A percentile compares a stretch with the other conserved stretches of the same genome.
phyloP scores from a whole-genome alignment of 53 echinoderm and acorn worm genomes.

The Temnopleurus reevesii region DNA sequence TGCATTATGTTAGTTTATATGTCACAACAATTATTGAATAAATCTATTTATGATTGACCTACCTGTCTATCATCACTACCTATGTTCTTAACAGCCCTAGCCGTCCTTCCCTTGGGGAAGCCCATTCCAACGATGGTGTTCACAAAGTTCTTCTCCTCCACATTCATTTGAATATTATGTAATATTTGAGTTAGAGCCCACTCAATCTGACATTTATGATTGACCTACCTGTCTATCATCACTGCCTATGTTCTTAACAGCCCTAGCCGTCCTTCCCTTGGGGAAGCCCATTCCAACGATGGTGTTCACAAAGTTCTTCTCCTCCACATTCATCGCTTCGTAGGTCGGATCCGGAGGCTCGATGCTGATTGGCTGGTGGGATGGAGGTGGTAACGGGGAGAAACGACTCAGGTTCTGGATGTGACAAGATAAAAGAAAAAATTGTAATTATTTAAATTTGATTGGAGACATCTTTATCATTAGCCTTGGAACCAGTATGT shows the following conservation, averaged over 20 bases:
- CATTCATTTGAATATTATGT: too few species aligned
- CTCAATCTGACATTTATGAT: background rate
- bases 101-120: constrained; percentile 78
- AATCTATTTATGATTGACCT: constrained; percentile 40
- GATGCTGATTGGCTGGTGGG: constrained; percentile 45
- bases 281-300: constrained; percentile 95
- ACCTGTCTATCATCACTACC: constrained; percentile 86
- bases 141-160: constrained; percentile 61
- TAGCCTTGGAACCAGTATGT: constrained; percentile 18
- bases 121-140: constrained; percentile 76
- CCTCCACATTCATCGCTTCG: constrained; percentile 69
- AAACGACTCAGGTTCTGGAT: constrained; percentile 73
- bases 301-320: constrained; percentile 76
- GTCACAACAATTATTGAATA: too few species aligned
- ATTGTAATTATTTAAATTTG: too few species aligned
- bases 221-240: constrained; percentile 89
- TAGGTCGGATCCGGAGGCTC: constrained; percentile 67
- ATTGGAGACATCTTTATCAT: too few species aligned
- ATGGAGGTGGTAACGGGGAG: constrained; percentile 68
- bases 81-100: constrained; percentile 73
- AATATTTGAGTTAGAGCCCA: too few species aligned
- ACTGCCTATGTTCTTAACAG: constrained; percentile 80
- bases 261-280: constrained; percentile 74
- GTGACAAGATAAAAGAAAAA: background rate
- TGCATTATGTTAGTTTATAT: too few species aligned